Percentiles rank a stretch among this genome's conserved stretches.
These are phyloP conservation scores for Pithys albifrons DNA, from an alignment of 2,113 vertebrate species.

Conservation along the genomic window DNA sequence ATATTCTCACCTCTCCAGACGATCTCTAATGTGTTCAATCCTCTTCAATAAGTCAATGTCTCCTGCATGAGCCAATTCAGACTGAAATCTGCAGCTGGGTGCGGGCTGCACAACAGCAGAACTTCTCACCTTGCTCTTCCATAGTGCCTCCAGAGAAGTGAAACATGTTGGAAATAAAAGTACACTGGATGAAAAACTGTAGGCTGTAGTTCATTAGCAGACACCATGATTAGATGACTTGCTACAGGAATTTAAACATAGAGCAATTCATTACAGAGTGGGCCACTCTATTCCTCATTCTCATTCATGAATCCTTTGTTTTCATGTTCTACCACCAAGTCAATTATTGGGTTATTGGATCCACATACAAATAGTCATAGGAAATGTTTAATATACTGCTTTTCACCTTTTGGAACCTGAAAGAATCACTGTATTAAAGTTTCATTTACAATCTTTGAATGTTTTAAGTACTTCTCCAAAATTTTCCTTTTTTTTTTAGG, in stretches of 20 bases:
- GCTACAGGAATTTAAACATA: not conserved
- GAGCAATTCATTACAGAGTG: not conserved
- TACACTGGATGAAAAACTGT: not conserved
- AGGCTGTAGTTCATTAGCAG: not conserved
- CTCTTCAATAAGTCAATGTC: conserved; percentile 1
- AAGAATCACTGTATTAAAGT: not conserved
- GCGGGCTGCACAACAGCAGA: not conserved
- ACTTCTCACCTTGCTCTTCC: not conserved
- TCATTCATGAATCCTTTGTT: not conserved
- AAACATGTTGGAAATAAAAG: not conserved
- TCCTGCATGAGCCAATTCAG: not conserved
- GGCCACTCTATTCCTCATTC: not conserved
- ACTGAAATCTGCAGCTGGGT: not conserved
- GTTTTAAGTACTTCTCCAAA: not conserved
- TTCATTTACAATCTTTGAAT: not conserved
- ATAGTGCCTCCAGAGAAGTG: not conserved
- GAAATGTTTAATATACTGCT: not conserved
- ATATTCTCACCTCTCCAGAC: not conserved
- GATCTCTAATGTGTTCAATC: not conserved
- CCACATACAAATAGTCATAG: not conserved
- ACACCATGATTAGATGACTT: not conserved
- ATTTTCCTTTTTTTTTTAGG: not conserved
- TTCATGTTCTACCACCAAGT: not conserved
- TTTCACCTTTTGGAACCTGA: not conserved
- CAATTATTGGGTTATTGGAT: not conserved